These are phyloP conservation scores for Mycetomoellerius zeteki DNA, from an alignment of 1,140 invertebrate species.

Conservation along the genomic window DNA sequence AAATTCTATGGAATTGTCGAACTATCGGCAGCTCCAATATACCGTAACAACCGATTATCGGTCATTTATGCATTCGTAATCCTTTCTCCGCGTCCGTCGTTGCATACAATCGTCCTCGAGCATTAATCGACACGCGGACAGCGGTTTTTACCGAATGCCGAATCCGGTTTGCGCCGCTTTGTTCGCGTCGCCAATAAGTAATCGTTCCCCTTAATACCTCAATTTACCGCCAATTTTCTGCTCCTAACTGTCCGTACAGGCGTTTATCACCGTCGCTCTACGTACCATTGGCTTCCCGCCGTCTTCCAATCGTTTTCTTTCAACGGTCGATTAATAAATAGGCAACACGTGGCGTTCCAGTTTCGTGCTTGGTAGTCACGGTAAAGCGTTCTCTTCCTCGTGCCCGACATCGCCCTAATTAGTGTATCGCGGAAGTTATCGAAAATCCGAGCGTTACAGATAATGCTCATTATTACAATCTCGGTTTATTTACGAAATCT, in stretches of 20 bases:
- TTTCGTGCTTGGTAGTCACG: conserved; percentile 16
- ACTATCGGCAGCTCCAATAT: conserved; percentile 51
- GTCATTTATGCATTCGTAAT: conserved; percentile 43
- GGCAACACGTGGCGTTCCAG: conserved; percentile 47
- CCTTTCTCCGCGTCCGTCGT: conserved; percentile 56
- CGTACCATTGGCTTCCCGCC: conserved; percentile 7
- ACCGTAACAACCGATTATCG: conserved; percentile 47
- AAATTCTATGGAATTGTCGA: conserved; percentile 68
- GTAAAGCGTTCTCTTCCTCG: conserved; percentile 41
- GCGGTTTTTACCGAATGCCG: not conserved
- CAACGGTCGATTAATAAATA: conserved; percentile 58
- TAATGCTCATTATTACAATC: conserved; percentile 24
- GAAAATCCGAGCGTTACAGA: conserved; percentile 19
- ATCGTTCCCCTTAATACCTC: conserved; percentile 38
- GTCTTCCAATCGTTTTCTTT: conserved; percentile 13
- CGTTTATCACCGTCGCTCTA: conserved; percentile 22
- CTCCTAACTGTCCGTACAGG: conserved; percentile 10
- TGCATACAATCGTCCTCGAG: conserved; percentile 61
- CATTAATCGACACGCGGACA: conserved; percentile 43
- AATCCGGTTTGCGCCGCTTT: conserved; percentile 62
- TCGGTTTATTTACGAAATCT: conserved; percentile 22
- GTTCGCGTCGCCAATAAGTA: conserved; percentile 51
- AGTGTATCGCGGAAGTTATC: conserved; percentile 56
- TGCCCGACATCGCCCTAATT: conserved; percentile 33
- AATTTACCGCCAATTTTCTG: conserved; percentile 61